Conservation (phyloP, 2,888 invertebrate species). For the Agrenia bidenticulata region DNA sequence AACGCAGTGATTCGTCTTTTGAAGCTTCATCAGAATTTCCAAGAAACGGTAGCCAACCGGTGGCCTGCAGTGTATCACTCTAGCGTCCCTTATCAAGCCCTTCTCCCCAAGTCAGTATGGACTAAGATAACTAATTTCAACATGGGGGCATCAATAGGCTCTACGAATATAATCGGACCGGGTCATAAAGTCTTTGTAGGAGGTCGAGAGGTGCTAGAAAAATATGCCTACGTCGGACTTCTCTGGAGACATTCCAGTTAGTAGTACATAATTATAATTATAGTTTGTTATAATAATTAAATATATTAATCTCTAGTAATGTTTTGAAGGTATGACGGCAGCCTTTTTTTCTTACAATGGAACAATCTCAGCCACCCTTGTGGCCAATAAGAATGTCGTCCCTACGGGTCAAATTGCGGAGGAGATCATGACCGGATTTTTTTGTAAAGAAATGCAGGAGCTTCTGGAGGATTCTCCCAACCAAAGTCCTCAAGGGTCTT, state of each 20-base stretch:
- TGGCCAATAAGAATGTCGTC: slow-evolving; percentile 19
- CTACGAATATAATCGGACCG: slow-evolving; percentile 24
- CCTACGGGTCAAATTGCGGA: no score
- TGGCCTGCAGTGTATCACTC: slow-evolving; percentile 21
- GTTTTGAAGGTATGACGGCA: slow-evolving; percentile 19
- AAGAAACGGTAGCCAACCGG: neutral
- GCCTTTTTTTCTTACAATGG: slow-evolving; percentile 22
- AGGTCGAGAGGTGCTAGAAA: slow-evolving; percentile 8
- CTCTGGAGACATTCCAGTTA: slow-evolving; percentile 25
- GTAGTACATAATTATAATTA: neutral
- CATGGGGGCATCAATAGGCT: slow-evolving; percentile 24
- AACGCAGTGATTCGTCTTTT: slow-evolving; percentile 1
- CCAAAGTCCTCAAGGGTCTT: no score
- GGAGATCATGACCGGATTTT: no score
- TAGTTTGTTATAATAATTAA: neutral
- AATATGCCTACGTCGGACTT: slow-evolving; percentile 17
- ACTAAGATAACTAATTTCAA: slow-evolving; percentile 14
- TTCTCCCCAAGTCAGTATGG: slow-evolving; percentile 15
- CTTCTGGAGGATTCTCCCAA: no score
- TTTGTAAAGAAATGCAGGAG: no score
- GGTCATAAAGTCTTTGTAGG: neutral
- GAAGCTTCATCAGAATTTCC: slow-evolving; percentile 1
- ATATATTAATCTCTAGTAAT: neutral
- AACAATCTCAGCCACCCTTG: slow-evolving; percentile 5
- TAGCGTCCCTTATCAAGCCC: slow-evolving; percentile 7